Conservation (phyloP, 2,888 invertebrate species). For the Drosophila austrosaltans region DNA sequence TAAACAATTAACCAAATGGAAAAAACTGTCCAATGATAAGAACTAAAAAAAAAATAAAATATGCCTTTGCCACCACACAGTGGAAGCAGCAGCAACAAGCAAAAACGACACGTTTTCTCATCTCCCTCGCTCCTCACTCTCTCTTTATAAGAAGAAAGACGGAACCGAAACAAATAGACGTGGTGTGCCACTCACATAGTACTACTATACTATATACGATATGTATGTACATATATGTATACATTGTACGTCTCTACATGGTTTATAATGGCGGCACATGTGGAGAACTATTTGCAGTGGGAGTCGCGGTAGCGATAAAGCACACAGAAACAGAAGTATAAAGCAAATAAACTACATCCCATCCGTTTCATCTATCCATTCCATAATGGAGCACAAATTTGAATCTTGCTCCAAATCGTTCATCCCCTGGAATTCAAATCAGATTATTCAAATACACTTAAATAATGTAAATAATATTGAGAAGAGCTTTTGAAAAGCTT, state of each 20-base stretch:
- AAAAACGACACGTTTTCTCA: constrained; percentile 17
- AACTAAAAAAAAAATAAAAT: constrained; percentile 7
- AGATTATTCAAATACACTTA: not conserved
- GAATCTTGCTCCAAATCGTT: constrained; percentile 13
- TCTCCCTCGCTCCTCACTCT: not conserved
- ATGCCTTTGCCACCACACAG: constrained; percentile 21
- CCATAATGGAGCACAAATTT: constrained; percentile 23
- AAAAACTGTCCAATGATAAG: constrained; percentile 54
- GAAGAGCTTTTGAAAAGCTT: not conserved
- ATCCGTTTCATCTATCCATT: not conserved
- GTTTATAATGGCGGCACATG: constrained; percentile 18
- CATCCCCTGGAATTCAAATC: not conserved
- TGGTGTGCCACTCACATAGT: constrained; percentile 24
- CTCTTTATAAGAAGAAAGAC: constrained; percentile 18
- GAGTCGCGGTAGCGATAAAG: constrained; percentile 43
- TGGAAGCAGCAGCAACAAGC: constrained; percentile 20
- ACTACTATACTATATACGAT: not conserved
- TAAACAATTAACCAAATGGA: constrained; percentile 63
- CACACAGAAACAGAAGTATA: constrained; percentile 1
- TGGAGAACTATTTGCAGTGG: not conserved
- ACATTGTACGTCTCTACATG: not conserved
- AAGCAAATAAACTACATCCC: constrained; percentile 31
- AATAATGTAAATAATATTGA: not conserved
- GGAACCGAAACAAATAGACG: constrained; percentile 40
- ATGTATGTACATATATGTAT: not conserved